Evolutionary conservation across 2,888 invertebrate genomes (phyloP).

Genomic region (Shargacucullia verbasci): DNA sequence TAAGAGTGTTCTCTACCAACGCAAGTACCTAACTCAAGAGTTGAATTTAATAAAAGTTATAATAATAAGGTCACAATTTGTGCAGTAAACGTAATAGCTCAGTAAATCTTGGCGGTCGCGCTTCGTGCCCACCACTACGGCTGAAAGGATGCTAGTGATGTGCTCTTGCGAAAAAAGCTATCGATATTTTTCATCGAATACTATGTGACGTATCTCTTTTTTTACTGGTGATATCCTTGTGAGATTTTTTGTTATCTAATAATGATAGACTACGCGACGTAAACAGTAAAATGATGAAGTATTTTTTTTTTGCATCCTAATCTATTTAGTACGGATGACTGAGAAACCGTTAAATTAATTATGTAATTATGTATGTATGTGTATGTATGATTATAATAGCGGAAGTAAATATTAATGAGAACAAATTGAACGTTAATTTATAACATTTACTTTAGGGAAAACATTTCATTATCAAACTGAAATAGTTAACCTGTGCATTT

Average conservation of each 20-base stretch:
- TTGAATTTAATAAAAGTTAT: conserved; percentile 68
- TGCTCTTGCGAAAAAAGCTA: conserved; percentile 9
- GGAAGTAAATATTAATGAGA: too few species aligned
- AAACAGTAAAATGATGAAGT: not conserved
- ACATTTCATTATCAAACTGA: too few species aligned
- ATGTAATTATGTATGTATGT: too few species aligned
- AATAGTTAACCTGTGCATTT: too few species aligned
- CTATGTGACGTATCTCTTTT: too few species aligned
- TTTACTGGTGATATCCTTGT: too few species aligned
- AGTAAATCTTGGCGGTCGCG: conserved; percentile 78
- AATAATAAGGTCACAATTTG: conserved; percentile 78
- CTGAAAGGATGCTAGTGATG: conserved; percentile 66
- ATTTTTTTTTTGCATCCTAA: too few species aligned
- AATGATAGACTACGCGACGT: too few species aligned
- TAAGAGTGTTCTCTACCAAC: conserved; percentile 20
- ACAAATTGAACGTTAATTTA: too few species aligned
- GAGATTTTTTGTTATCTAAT: too few species aligned
- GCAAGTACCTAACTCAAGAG: conserved; percentile 24
- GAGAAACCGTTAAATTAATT: conserved; percentile 24
- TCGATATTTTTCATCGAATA: conserved; percentile 34
- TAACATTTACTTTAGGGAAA: too few species aligned
- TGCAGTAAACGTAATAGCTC: conserved; percentile 78
- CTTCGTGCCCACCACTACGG: conserved; percentile 68
- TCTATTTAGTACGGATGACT: conserved; percentile 3
- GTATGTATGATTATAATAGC: too few species aligned